phyloP scores from a whole-genome alignment of 2,797 vertebrate species.

The Platyrinchus mystaceus region DNA sequence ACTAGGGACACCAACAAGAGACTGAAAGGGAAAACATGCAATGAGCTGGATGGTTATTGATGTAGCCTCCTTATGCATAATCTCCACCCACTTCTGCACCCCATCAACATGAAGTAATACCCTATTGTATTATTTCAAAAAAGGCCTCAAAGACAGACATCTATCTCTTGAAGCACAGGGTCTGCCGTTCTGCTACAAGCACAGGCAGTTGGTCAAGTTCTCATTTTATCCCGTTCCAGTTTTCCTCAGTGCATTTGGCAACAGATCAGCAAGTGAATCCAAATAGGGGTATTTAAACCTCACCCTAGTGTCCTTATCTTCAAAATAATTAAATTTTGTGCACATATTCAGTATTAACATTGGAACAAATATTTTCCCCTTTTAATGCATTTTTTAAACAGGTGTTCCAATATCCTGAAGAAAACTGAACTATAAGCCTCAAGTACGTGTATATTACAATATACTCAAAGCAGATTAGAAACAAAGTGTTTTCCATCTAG shows the following conservation, averaged over 20 bases:
- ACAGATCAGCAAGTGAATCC: not conserved
- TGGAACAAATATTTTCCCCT: not conserved
- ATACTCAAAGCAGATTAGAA: not conserved
- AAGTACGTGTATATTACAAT: not conserved
- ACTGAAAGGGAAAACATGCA: not conserved
- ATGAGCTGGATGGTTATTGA: not conserved
- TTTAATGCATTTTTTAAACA: slow-evolving; percentile 4
- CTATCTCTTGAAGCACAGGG: not conserved
- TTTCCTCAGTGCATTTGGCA: not conserved
- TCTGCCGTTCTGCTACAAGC: not conserved
- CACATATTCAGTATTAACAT: slow-evolving; percentile 18
- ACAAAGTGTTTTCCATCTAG: not conserved
- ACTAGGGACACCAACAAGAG: not conserved
- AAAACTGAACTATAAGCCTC: slow-evolving; percentile 34
- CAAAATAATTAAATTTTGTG: not conserved
- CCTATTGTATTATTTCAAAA: not conserved
- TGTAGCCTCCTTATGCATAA: not conserved
- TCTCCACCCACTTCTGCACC: not conserved
- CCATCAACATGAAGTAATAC: not conserved
- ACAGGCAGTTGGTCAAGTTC: not conserved
- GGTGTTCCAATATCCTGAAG: slow-evolving; percentile 44
- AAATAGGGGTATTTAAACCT: not conserved
- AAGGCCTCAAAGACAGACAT: not conserved
- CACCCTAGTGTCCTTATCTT: not conserved
- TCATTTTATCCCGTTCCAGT: not conserved